Conservation (phyloP, 2,888 invertebrate species). For the Hylaea fasciaria region DNA sequence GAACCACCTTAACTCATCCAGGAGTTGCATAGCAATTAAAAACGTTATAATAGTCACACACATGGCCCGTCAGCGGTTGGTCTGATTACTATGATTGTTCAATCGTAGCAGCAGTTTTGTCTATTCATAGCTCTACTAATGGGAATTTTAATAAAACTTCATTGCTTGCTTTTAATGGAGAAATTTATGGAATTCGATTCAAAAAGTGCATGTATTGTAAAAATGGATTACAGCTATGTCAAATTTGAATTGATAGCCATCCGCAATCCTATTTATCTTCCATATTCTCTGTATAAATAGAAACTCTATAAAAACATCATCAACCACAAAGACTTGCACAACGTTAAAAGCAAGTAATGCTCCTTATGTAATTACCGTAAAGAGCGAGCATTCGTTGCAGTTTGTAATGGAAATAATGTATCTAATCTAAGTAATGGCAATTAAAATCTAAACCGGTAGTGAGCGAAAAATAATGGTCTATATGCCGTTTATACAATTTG, state of each 20-base stretch:
- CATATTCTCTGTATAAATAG: too few relatives aligned
- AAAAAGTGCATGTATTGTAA: too few relatives aligned
- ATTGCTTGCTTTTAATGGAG: too few relatives aligned
- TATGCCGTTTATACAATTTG: constrained; percentile 72
- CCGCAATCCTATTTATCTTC: too few relatives aligned
- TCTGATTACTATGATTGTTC: constrained; percentile 56
- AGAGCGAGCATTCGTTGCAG: constrained; percentile 52
- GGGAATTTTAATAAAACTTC: constrained; percentile 51
- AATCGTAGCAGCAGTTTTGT: constrained; percentile 57
- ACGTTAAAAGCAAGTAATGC: constrained; percentile 46
- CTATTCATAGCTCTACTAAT: constrained; percentile 52
- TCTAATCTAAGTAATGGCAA: constrained; percentile 62
- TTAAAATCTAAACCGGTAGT: constrained; percentile 68
- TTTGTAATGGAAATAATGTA: constrained; percentile 48
- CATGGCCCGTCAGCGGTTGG: constrained; percentile 34
- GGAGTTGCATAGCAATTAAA: neutral
- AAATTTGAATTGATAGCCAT: too few relatives aligned
- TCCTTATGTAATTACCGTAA: constrained; percentile 49
- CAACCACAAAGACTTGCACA: constrained; percentile 37
- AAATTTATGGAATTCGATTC: too few relatives aligned
- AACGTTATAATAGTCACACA: constrained; percentile 16
- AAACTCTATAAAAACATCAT: too few relatives aligned
- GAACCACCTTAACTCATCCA: too few relatives aligned
- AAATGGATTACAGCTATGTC: too few relatives aligned
- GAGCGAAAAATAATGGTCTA: constrained; percentile 62